Evolutionary conservation across 2,888 invertebrate species (phyloP).

Genomic region (Anodontia alba): DNA sequence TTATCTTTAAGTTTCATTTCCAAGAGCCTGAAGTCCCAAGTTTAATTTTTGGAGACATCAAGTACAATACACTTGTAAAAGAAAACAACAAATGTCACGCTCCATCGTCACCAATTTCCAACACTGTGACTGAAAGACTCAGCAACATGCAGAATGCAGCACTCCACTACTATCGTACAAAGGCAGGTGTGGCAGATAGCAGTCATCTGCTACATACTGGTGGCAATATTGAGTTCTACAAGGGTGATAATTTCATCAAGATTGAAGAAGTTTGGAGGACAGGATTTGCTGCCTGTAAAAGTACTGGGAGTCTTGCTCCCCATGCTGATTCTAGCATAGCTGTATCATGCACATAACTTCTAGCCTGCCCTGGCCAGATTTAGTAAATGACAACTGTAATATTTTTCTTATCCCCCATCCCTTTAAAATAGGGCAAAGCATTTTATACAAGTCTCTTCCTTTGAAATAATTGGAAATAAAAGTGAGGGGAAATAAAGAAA

Average conservation of each 20-base stretch:
- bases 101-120: constrained; percentile 37
- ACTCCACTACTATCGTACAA: constrained; percentile 73
- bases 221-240: constrained; percentile 35
- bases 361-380: no score
- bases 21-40: constrained; percentile 54
- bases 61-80: constrained; percentile 64
- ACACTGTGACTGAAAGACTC: constrained; percentile 30
- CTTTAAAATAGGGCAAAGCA: no score
- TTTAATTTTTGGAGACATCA: constrained; percentile 77
- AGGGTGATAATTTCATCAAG: constrained; percentile 61
- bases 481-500: no score
- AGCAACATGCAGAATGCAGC: constrained; percentile 47
- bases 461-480: no score
- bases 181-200: constrained; percentile 33
- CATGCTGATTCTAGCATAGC: constrained; percentile 51
- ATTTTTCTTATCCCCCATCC: no score
- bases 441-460: no score
- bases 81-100: constrained; percentile 44
- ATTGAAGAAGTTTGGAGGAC: constrained; percentile 77
- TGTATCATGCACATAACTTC: constrained; percentile 55
- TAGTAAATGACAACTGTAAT: no score
- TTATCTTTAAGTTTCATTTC: constrained; percentile 70
- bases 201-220: constrained; percentile 36
- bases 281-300: constrained; percentile 75
- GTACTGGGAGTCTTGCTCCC: constrained; percentile 76